phyloP scores from a whole-genome alignment of 2,888 invertebrate genomes.

The Teleogryllus oceanicus region DNA sequence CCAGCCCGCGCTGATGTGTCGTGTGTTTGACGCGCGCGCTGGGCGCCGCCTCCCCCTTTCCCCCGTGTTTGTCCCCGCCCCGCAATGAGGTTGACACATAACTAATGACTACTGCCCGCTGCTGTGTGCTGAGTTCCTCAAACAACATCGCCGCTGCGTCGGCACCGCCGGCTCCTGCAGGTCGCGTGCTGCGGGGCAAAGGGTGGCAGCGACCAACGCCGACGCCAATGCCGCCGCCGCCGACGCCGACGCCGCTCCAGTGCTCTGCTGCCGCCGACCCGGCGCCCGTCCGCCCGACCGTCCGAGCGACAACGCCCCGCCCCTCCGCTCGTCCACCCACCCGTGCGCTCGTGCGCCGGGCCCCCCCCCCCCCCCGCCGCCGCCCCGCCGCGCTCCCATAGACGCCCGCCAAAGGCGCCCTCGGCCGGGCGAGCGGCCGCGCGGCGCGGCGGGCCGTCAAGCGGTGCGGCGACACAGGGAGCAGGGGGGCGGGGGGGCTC shows the following conservation, averaged over 20 bases:
- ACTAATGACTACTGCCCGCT: constrained; percentile 18
- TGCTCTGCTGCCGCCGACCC: background rate
- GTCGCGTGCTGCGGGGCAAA: background rate
- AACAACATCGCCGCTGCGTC: constrained; percentile 18
- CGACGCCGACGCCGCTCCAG: background rate
- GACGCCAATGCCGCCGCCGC: background rate
- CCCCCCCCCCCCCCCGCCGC: background rate
- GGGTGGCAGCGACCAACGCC: background rate
- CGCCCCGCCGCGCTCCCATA: background rate
- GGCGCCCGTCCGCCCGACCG: background rate
- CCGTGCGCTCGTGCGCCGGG: background rate
- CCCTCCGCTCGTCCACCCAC: background rate
- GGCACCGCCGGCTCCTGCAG: background rate
- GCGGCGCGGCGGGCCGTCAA: background rate
- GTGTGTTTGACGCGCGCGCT: background rate
- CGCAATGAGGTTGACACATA: constrained; percentile 18
- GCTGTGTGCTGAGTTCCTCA: constrained; percentile 18
- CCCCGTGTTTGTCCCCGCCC: constrained; percentile 18
- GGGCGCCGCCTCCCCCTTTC: background rate
- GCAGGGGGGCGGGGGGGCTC: too few species aligned
- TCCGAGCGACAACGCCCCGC: background rate
- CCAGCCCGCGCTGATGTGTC: background rate
- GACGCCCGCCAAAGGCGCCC: too few species aligned
- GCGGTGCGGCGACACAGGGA: background rate
- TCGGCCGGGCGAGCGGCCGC: background rate